phyloP scores from a whole-genome alignment of 1,140 invertebrate genomes.

The Rhynchophorus ferrugineus region DNA sequence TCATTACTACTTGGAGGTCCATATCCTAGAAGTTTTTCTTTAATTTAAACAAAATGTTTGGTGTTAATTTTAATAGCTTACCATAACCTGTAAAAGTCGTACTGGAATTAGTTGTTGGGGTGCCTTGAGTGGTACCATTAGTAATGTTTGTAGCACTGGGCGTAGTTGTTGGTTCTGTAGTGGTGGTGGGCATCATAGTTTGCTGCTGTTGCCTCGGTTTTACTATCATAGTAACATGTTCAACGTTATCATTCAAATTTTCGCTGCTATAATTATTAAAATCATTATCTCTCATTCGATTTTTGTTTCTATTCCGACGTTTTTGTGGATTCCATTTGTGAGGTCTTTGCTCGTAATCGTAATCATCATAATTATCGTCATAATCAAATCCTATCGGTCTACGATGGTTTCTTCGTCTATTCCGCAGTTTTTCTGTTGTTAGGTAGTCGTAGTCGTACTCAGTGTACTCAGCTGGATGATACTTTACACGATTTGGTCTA shows the following conservation, averaged over 20 bases:
- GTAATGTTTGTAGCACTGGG: conserved; percentile 14
- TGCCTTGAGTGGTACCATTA: conserved; percentile 9
- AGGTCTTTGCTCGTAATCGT: conserved; percentile 6
- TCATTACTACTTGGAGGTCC: conserved; percentile 36
- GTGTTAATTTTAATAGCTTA: neutral
- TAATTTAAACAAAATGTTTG: conserved; percentile 1
- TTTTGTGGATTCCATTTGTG: conserved; percentile 7
- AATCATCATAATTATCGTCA: conserved; percentile 18
- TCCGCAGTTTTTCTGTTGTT: neutral
- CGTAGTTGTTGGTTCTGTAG: conserved; percentile 1
- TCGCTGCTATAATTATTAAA: conserved; percentile 20
- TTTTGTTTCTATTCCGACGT: conserved; percentile 12
- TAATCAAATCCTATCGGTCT: conserved; percentile 10
- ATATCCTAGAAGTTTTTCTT: conserved; percentile 24
- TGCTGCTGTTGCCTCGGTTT: conserved; percentile 16
- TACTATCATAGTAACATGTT: conserved; percentile 3
- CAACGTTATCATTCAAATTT: conserved; percentile 12
- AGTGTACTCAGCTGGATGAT: conserved; percentile 10
- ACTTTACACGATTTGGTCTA: conserved; percentile 4
- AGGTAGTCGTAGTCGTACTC: conserved; percentile 15
- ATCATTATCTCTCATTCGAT: conserved; percentile 10
- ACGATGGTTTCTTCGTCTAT: conserved; percentile 10
- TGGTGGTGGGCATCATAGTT: conserved; percentile 7
- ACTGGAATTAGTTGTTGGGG: conserved; percentile 4
- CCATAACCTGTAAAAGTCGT: conserved; percentile 11